phyloP scores from a whole-genome alignment of 2,797 vertebrate species.

The Synaphobranchus kaupii region DNA sequence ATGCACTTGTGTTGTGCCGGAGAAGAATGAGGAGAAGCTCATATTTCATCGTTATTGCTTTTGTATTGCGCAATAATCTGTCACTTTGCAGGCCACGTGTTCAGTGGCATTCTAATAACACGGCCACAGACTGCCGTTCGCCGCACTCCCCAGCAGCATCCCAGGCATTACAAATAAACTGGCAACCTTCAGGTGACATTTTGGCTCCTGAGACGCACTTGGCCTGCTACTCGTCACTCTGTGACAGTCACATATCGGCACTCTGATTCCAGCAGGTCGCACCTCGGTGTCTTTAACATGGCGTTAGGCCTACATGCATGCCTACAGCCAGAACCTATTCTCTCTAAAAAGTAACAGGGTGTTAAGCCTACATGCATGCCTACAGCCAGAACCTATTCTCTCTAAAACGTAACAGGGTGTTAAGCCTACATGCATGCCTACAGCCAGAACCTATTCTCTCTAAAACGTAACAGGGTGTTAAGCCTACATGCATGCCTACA shows the following conservation, averaged over 20 bases:
- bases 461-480: too few species aligned
- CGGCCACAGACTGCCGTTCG: too few species aligned
- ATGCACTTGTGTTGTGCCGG: background rate
- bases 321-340: background rate
- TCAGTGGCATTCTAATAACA: background rate
- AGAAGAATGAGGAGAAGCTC: background rate
- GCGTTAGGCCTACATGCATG: background rate
- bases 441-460: too few species aligned
- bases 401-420: too few species aligned
- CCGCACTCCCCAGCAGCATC: background rate
- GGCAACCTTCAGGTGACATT: background rate
- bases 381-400: too few species aligned
- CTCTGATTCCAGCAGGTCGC: background rate
- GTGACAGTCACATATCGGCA: background rate
- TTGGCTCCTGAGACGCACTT: background rate
- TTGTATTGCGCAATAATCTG: background rate
- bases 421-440: too few species aligned
- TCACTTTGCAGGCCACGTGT: background rate
- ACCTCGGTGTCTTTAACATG: background rate
- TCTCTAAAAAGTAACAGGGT: too few species aligned
- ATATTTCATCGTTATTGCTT: slow-evolving; percentile 12
- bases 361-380: too few species aligned
- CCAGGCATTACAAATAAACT: background rate
- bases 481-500: too few species aligned
- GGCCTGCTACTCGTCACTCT: background rate